Base-by-base conservation (phyloP, 1,140 invertebrate genomes). In the Muscidifurax raptorellus region DNA sequence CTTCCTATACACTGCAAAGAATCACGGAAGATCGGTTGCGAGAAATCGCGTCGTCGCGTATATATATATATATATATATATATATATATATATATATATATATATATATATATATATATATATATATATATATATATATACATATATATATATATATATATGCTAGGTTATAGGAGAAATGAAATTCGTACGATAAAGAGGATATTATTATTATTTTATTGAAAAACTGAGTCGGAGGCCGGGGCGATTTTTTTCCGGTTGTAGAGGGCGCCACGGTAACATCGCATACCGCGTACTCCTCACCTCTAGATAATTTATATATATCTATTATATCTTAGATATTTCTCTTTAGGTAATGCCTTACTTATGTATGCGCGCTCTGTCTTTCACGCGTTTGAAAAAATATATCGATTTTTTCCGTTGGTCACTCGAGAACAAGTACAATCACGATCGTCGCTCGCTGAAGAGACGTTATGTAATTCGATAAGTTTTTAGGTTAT, bases 241-340 rank as follows among this genome's bases (percentile, higher is more conserved):
- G 77, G 86, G 86, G 86, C 84, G 75, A 84, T 80, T 59, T 59
- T 59, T 22, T 66, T 81, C 36, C 25, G 75, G 52, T 59, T 59
- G 22, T 59, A 22, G 52, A 59, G 85, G 52, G 76, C 75, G 84
- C 77, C 75, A 66, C 59, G 86, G 86, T 86, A 86, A 86, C 87
- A 86, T 86, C 80, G 82, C 80, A 88, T 86, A 86, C 83, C 86
- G 79, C 75, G 52, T 75, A 69, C 74, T 47, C 69, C 13, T 67
- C n/a, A 27, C 30, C 27, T 44, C 28, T 74, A 36, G 13, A 36
- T n/a, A n/a, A 36, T 32, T 36, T 74, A 40, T n/a, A n/a, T n/a
- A 6, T 40, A 10, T 74, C 28, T 74, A 36, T 74, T 74, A 74
- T 22, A 59, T n/a, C 52, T 59, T 59, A 5, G 52, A 36, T 74